These are phyloP conservation scores for Orchestia grillus DNA, from an alignment of 1,140 invertebrate genomes.

Conservation along the genomic window DNA sequence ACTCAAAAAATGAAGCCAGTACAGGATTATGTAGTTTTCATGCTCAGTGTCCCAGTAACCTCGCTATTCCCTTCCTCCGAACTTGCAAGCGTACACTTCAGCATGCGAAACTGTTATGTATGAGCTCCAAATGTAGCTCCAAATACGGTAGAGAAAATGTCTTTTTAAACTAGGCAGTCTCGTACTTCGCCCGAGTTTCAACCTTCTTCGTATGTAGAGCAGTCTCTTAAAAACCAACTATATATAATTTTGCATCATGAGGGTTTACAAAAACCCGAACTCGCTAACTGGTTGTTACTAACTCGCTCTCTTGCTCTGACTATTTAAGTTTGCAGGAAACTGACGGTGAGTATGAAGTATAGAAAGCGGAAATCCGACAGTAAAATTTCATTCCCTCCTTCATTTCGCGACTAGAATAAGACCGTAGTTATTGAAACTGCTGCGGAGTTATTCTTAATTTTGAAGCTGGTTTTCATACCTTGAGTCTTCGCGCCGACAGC, in stretches of 20 bases:
- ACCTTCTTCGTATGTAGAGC: background rate
- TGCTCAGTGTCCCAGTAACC: no score
- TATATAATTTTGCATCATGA: no score
- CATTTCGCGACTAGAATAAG: background rate
- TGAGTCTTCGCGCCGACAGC: background rate
- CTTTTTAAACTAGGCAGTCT: background rate
- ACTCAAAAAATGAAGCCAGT: no score
- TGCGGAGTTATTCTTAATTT: background rate
- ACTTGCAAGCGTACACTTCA: no score
- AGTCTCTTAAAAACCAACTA: no score
- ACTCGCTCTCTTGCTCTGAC: no score
- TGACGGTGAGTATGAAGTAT: background rate
- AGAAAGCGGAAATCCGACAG: background rate
- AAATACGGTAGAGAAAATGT: background rate
- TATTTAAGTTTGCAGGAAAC: no score
- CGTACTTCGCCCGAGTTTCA: background rate
- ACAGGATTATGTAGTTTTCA: no score
- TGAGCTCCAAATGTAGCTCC: background rate
- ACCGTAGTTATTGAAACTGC: background rate
- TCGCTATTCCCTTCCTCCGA: no score
- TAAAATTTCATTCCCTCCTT: background rate
- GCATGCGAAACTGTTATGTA: background rate
- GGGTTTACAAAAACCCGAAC: no score
- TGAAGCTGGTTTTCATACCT: background rate
- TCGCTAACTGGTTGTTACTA: no score